phyloP scores from a whole-genome alignment of 2,797 vertebrate species.

The Characodon lateralis region DNA sequence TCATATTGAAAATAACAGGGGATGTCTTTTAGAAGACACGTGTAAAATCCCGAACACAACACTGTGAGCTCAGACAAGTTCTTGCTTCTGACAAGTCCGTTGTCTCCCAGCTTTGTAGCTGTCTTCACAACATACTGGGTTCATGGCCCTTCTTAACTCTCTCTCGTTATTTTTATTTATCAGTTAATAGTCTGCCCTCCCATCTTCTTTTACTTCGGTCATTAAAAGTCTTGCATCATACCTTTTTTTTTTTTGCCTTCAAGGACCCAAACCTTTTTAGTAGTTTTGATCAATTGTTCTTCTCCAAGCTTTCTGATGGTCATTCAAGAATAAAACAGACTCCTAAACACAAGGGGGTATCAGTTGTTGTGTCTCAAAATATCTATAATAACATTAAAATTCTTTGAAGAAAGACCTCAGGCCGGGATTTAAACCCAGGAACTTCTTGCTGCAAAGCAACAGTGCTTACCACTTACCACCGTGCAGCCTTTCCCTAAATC shows the following conservation, averaged over 20 bases:
- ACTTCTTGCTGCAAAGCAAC: neutral
- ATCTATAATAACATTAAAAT: neutral
- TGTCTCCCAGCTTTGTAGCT: slow-evolving; percentile 38
- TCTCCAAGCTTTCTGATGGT: neutral
- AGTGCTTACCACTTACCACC: neutral
- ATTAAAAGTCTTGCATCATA: slow-evolving; percentile 25
- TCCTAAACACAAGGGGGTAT: neutral
- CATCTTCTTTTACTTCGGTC: slow-evolving; percentile 58
- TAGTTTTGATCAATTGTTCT: neutral
- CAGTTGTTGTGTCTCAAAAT: neutral
- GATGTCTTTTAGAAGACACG: slow-evolving; percentile 32
- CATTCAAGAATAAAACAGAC: neutral
- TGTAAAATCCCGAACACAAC: slow-evolving; percentile 33
- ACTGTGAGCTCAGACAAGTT: slow-evolving; percentile 36
- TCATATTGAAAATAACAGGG: slow-evolving; percentile 37
- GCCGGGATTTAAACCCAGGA: neutral
- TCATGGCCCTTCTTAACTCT: slow-evolving; percentile 58
- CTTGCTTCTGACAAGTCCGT: slow-evolving; percentile 58
- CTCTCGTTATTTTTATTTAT: slow-evolving; percentile 59
- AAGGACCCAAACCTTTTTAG: neutral
- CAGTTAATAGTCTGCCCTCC: slow-evolving; percentile 49
- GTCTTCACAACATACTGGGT: slow-evolving; percentile 53
- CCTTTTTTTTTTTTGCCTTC: slow-evolving; percentile 20
- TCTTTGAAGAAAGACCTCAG: neutral
- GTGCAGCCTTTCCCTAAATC: neutral